A percentile compares a stretch with the other conserved stretches of the same genome.
Evolutionary conservation across 2,113 vertebrate genomes (phyloP).

Genomic region (Ornithorhynchus anatinus): DNA sequence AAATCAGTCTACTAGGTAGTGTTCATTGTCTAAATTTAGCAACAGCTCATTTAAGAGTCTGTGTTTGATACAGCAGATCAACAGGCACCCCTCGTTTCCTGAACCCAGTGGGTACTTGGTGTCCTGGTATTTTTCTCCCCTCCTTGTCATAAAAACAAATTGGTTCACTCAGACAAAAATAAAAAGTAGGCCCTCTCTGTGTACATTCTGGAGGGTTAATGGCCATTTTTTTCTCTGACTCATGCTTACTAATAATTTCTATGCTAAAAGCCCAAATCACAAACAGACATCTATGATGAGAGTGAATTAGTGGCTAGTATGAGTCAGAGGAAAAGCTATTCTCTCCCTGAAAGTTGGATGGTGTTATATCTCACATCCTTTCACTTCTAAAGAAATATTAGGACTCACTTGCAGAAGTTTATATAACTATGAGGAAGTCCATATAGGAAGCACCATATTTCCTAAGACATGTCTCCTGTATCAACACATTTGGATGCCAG

Average conservation of each 20-base stretch:
- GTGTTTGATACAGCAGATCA: constrained; percentile 15
- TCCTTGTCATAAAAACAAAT: too few relatives aligned
- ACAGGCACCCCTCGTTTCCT: not conserved
- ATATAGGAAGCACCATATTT: too few relatives aligned
- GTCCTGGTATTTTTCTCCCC: not conserved
- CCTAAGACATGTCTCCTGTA: too few relatives aligned
- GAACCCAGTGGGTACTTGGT: not conserved
- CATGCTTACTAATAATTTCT: not conserved
- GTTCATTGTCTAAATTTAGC: constrained; percentile 39
- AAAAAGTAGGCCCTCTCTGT: not conserved
- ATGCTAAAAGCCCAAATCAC: constrained; percentile 23
- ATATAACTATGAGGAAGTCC: too few relatives aligned
- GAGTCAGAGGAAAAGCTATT: constrained; percentile 15
- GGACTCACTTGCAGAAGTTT: too few relatives aligned
- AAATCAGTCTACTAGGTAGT: constrained; percentile 41
- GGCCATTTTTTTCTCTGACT: not conserved
- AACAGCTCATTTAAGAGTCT: not conserved
- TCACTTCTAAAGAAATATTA: too few relatives aligned
- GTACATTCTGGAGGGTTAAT: not conserved
- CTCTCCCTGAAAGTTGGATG: not conserved
- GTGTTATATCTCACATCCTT: accelerated
- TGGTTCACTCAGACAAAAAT: not conserved
- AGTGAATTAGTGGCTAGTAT: constrained; percentile 3
- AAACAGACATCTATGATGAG: not conserved
- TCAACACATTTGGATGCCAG: too few relatives aligned